A percentile compares a stretch with the other conserved stretches of the same genome.
phyloP scores from a whole-genome alignment of 2,113 vertebrate genomes.

The Centrocercus urophasianus region DNA sequence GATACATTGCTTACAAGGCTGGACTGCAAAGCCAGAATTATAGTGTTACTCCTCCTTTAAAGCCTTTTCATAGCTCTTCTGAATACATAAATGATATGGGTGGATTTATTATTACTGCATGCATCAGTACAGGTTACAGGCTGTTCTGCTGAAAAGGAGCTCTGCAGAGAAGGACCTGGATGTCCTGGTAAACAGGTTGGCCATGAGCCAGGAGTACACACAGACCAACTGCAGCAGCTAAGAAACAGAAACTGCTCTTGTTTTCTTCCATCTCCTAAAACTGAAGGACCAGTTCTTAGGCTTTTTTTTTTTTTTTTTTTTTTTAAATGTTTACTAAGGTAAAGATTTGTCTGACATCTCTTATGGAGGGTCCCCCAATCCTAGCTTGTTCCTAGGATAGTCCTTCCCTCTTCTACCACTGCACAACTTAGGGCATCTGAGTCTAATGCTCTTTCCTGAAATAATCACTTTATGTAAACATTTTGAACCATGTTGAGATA shows the following conservation, averaged over 20 bases:
- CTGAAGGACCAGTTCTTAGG: background rate
- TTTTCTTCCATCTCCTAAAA: too few relatives aligned
- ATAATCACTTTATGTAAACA: conserved; percentile 49
- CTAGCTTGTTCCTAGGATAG: background rate
- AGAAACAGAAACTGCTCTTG: too few relatives aligned
- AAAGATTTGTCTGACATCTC: background rate
- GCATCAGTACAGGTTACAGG: background rate
- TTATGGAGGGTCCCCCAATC: background rate
- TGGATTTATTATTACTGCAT: background rate
- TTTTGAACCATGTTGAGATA: conserved; percentile 59
- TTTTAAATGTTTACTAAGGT: background rate
- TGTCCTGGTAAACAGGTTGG: background rate
- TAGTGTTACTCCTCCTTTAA: background rate
- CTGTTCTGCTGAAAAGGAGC: background rate
- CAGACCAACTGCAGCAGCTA: too few relatives aligned
- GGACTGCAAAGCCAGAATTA: background rate
- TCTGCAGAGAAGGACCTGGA: background rate
- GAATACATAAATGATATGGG: background rate
- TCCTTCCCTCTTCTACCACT: background rate
- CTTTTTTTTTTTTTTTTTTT: background rate
- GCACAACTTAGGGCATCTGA: background rate
- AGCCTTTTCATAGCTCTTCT: background rate
- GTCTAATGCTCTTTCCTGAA: background rate
- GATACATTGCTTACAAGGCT: background rate
- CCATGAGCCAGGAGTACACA: background rate